A percentile compares a stretch with the other conserved stretches of the same genome.
These are phyloP conservation scores for Drosophila eohydei DNA, from an alignment of 2,888 invertebrate species.

Conservation along the genomic window DNA sequence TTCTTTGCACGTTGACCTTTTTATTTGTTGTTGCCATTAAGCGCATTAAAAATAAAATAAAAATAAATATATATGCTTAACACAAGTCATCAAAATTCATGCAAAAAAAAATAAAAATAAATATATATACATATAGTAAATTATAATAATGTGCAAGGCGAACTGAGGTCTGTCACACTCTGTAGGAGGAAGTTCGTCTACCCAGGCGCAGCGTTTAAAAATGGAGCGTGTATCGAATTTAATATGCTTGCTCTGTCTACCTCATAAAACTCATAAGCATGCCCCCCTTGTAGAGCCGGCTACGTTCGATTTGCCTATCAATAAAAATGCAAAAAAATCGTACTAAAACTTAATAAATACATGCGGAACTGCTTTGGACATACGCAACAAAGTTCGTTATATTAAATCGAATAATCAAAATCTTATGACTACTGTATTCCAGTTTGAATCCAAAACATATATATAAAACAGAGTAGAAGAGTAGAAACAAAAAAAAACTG, in stretches of 20 bases:
- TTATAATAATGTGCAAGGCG: slow-evolving; percentile 55
- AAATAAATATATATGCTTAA: slow-evolving; percentile 12
- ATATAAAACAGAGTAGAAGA: neutral
- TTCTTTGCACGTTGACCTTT: slow-evolving; percentile 67
- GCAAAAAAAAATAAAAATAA: slow-evolving; percentile 14
- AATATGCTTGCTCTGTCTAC: slow-evolving; percentile 49
- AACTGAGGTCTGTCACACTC: slow-evolving; percentile 55
- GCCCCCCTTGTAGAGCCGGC: slow-evolving; percentile 28
- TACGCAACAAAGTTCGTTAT: slow-evolving; percentile 6
- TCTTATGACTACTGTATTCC: slow-evolving; percentile 19
- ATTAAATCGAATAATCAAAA: slow-evolving; percentile 4
- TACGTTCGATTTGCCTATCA: slow-evolving; percentile 42
- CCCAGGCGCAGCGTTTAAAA: slow-evolving; percentile 52
- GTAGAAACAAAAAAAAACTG: slow-evolving; percentile 7
- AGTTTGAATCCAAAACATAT: slow-evolving; percentile 1
- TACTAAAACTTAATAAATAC: slow-evolving; percentile 35
- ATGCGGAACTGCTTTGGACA: slow-evolving; percentile 43
- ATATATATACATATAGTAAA: slow-evolving; percentile 2
- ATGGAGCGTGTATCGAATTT: slow-evolving; percentile 72
- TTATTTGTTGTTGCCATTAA: slow-evolving; percentile 25
- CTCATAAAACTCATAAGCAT: slow-evolving; percentile 56
- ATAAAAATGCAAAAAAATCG: slow-evolving; percentile 17
- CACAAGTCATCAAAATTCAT: slow-evolving; percentile 47
- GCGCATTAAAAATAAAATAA: slow-evolving; percentile 28
- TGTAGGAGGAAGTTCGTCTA: slow-evolving; percentile 65